These are phyloP conservation scores for Drosophila koepferae DNA, from an alignment of 2,888 invertebrate species.

Conservation along the genomic window DNA sequence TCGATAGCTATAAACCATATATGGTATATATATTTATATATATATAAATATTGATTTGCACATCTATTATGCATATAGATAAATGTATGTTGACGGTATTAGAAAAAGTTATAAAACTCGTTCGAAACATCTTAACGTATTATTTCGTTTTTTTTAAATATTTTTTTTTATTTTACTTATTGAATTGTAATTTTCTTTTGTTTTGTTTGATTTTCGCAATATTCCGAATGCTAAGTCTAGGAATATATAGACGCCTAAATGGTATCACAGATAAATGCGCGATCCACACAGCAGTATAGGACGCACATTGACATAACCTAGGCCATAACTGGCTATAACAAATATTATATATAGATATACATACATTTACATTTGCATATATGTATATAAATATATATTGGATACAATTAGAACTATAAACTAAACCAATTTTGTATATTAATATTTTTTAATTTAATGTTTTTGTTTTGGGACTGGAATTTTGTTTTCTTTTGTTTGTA, in stretches of 20 bases:
- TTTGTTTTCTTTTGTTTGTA: slow-evolving; percentile 28
- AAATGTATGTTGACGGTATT: slow-evolving; percentile 43
- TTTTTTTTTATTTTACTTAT: slow-evolving; percentile 4
- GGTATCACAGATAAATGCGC: slow-evolving; percentile 76
- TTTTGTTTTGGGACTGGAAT: slow-evolving; percentile 39
- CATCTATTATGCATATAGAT: slow-evolving; percentile 16
- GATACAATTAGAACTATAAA: slow-evolving; percentile 33
- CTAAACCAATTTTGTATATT: slow-evolving; percentile 16
- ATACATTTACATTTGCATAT: neutral
- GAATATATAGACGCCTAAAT: slow-evolving; percentile 66
- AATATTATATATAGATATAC: slow-evolving; percentile 28
- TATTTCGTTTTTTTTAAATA: slow-evolving; percentile 12
- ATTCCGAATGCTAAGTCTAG: slow-evolving; percentile 53
- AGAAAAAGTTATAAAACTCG: slow-evolving; percentile 65
- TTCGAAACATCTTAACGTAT: slow-evolving; percentile 35
- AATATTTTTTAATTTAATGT: neutral
- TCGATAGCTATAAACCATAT: slow-evolving; percentile 41
- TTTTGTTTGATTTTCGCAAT: slow-evolving; percentile 22
- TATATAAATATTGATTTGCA: slow-evolving; percentile 26
- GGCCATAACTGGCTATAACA: slow-evolving; percentile 60
- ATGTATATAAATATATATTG: neutral
- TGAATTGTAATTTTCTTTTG: slow-evolving; percentile 11
- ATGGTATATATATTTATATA: slow-evolving; percentile 30
- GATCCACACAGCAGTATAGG: slow-evolving; percentile 32
- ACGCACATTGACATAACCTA: slow-evolving; percentile 68